Conservation (phyloP, 2,888 invertebrate genomes). For the Orchesella flavescens region DNA sequence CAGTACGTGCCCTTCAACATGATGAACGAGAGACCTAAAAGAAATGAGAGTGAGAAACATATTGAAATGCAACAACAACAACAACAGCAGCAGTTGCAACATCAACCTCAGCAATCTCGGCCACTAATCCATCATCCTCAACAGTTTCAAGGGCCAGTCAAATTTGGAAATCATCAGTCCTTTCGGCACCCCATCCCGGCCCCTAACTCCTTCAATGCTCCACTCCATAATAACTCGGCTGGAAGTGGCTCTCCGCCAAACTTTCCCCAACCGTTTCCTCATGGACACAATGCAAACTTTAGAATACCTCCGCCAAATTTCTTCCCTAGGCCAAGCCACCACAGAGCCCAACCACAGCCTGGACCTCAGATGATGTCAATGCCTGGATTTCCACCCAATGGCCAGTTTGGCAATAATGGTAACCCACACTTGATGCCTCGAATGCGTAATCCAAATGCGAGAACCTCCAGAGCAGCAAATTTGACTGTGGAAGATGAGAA, state of each 20-base stretch:
- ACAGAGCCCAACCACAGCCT: conserved; percentile 34
- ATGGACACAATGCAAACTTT: background rate
- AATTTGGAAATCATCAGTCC: conserved; percentile 9
- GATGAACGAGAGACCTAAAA: background rate
- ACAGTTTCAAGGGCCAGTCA: conserved; percentile 24
- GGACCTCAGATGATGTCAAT: conserved; percentile 33
- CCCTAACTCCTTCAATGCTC: background rate
- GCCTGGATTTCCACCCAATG: conserved; percentile 14
- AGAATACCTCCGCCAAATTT: conserved; percentile 1
- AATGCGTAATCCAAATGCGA: conserved; percentile 32
- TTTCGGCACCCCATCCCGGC: background rate
- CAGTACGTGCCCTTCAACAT: conserved; percentile 51
- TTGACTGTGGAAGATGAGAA: conserved; percentile 51
- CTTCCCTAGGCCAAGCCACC: conserved; percentile 6
- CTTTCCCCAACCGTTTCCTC: background rate
- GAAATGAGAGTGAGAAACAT: conserved; percentile 19
- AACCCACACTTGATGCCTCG: conserved; percentile 2
- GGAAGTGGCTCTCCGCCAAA: conserved; percentile 1
- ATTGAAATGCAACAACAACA: background rate
- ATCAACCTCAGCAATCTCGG: conserved; percentile 1
- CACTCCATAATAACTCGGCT: background rate
- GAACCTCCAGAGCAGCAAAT: conserved; percentile 64
- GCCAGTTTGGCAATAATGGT: conserved; percentile 30
- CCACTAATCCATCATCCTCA: background rate
- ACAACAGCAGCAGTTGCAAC: conserved; percentile 23